phyloP scores from a whole-genome alignment of 2,113 vertebrate species.

The Pipa parva region DNA sequence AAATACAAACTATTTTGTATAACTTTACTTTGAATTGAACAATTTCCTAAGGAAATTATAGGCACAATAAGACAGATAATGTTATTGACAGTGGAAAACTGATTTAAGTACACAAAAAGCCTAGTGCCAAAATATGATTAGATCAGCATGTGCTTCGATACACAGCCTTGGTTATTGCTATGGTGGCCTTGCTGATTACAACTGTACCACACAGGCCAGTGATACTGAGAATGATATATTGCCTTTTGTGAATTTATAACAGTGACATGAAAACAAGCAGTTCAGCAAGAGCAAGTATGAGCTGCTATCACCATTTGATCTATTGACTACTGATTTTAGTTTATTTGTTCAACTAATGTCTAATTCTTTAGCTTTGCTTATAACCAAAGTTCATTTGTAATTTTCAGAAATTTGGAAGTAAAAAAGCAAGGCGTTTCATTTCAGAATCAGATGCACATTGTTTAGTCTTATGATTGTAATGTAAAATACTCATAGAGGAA shows the following conservation, averaged over 20 bases:
- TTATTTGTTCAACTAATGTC: neutral
- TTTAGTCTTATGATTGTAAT: too few relatives aligned
- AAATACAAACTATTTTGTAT: too few relatives aligned
- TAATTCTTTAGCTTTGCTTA: too few relatives aligned
- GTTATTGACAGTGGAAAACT: conserved; percentile 15
- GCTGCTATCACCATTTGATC: too few relatives aligned
- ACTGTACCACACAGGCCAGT: neutral
- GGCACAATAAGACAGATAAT: neutral
- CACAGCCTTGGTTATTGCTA: conserved; percentile 14
- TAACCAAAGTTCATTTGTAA: too few relatives aligned
- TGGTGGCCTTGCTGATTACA: conserved; percentile 26
- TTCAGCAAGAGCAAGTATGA: neutral
- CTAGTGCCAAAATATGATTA: conserved; percentile 27
- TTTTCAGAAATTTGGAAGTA: too few relatives aligned
- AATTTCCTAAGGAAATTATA: too few relatives aligned
- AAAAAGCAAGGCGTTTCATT: too few relatives aligned
- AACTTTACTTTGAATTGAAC: too few relatives aligned
- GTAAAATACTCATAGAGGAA: too few relatives aligned
- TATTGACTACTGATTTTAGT: neutral
- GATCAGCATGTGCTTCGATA: conserved; percentile 31
- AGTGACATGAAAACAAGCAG: neutral
- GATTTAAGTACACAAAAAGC: conserved; percentile 23
- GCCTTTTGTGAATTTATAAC: conserved; percentile 19
- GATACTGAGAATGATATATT: neutral
- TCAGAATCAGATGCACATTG: too few relatives aligned